These are phyloP conservation scores for Nyleta sp. DNA, from an alignment of 2,888 invertebrate genomes.

Conservation along the genomic window DNA sequence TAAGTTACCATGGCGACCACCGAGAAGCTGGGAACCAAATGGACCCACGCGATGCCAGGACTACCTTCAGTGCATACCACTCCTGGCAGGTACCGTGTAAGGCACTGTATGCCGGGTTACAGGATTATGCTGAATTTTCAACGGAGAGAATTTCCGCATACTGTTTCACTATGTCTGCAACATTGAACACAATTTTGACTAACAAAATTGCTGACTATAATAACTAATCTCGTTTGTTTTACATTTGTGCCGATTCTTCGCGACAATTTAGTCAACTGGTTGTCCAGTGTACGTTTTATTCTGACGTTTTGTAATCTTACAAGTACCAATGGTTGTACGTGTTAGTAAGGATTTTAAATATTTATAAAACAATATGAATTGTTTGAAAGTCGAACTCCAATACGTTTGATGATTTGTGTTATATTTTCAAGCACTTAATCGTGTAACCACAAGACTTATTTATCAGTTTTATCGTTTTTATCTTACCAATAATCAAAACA, in stretches of 20 bases:
- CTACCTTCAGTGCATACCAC: slow-evolving; percentile 64
- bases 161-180: slow-evolving; percentile 40
- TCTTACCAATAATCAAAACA: slow-evolving; percentile 19
- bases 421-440: too few species aligned
- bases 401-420: too few species aligned
- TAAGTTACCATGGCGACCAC: slow-evolving; percentile 69
- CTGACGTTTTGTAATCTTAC: too few species aligned
- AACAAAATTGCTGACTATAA: slow-evolving; percentile 52
- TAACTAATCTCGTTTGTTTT: slow-evolving; percentile 39
- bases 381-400: too few species aligned
- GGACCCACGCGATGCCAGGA: slow-evolving; percentile 66
- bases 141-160: slow-evolving; percentile 50
- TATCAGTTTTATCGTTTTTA: too few species aligned
- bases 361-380: too few species aligned
- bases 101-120: slow-evolving; percentile 48
- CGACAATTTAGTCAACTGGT: neutral
- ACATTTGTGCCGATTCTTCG: slow-evolving; percentile 15
- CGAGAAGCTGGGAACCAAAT: slow-evolving; percentile 68
- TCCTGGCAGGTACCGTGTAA: slow-evolving; percentile 54
- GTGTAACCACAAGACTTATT: too few species aligned
- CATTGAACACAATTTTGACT: slow-evolving; percentile 47
- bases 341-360: too few species aligned
- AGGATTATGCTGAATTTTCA: slow-evolving; percentile 63
- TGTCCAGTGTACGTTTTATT: too few species aligned
- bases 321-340: too few species aligned